Conservation (phyloP, 2,888 invertebrate genomes). For the Drosophila lacicola region DNA sequence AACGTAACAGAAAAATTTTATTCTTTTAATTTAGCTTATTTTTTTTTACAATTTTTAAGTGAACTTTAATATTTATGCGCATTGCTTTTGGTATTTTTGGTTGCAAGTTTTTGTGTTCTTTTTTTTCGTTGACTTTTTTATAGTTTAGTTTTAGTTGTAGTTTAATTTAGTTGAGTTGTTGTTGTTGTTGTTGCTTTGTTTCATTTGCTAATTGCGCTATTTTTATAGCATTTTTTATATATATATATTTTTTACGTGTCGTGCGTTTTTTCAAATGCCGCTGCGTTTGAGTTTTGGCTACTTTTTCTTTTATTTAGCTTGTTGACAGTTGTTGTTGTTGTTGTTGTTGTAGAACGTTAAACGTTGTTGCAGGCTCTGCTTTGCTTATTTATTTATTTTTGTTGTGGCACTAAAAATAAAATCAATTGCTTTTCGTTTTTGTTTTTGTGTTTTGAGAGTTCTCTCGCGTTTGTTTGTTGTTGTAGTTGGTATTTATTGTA, state of each 20-base stretch:
- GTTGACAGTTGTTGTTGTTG: conserved; percentile 62
- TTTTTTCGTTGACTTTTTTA: conserved; percentile 38
- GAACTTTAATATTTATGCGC: conserved; percentile 5
- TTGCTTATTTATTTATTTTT: conserved; percentile 33
- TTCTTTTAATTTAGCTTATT: conserved; percentile 1
- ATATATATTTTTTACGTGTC: conserved; percentile 25
- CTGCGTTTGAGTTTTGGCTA: conserved; percentile 37
- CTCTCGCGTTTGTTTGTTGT: conserved; percentile 25
- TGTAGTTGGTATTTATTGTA: conserved; percentile 68
- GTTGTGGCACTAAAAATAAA: conserved; percentile 75
- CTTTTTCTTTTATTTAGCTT: conserved; percentile 34
- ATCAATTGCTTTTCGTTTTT: conserved; percentile 72
- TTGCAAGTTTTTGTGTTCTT: conserved; percentile 39
- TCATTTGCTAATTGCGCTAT: conserved; percentile 76
- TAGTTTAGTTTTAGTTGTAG: conserved; percentile 33
- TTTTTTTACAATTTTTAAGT: conserved; percentile 8
- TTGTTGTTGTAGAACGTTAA: conserved; percentile 66
- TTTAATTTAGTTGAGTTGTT: conserved; percentile 34
- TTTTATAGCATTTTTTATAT: conserved; percentile 47
- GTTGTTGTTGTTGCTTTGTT: conserved; percentile 37
- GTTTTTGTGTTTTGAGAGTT: conserved; percentile 10
- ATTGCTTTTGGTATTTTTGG: conserved; percentile 24
- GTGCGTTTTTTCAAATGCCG: conserved; percentile 63
- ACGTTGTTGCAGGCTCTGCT: conserved; percentile 50
- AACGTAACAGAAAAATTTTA: conserved; percentile 38